Conservation (phyloP, 2,797 vertebrate genomes). For the Anguilla marmorata region DNA sequence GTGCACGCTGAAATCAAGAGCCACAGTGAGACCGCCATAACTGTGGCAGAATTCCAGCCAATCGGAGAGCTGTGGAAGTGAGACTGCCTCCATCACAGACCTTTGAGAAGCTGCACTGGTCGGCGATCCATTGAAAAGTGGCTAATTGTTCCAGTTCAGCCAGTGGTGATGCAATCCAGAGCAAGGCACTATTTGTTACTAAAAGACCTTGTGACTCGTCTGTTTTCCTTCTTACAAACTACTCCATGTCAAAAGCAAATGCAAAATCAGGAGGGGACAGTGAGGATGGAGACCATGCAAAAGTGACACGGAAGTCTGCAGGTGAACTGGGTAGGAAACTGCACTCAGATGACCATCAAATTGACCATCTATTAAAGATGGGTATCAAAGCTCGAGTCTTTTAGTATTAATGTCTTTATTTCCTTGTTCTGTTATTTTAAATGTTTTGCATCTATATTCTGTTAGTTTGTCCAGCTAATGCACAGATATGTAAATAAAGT, state of each 20-base stretch:
- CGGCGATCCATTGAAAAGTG: neutral
- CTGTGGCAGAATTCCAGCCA: slow-evolving; percentile 58
- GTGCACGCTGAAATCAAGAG: slow-evolving; percentile 78
- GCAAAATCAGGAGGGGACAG: neutral
- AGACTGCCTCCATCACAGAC: slow-evolving; percentile 26
- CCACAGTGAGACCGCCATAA: slow-evolving; percentile 67
- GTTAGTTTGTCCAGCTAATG: slow-evolving; percentile 4
- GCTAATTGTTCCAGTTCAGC: neutral
- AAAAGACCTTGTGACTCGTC: neutral
- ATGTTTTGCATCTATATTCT: slow-evolving; percentile 9
- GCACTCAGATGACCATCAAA: neutral
- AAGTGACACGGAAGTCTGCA: neutral
- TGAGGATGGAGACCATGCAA: neutral
- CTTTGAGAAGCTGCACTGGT: too few species aligned
- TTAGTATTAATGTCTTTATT: slow-evolving; percentile 16
- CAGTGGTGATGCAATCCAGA: neutral
- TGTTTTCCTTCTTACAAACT: neutral
- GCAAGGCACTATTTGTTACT: neutral
- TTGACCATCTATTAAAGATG: neutral
- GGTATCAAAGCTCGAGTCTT: neutral
- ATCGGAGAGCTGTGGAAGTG: slow-evolving; percentile 83
- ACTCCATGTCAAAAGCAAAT: neutral
- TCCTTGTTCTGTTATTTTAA: neutral
- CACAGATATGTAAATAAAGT: slow-evolving; percentile 20
- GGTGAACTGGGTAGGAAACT: neutral